A percentile compares a stretch with the other conserved stretches of the same genome.
Conservation (phyloP, 2,888 invertebrate genomes). For the Tuberolachnus salignus region DNA sequence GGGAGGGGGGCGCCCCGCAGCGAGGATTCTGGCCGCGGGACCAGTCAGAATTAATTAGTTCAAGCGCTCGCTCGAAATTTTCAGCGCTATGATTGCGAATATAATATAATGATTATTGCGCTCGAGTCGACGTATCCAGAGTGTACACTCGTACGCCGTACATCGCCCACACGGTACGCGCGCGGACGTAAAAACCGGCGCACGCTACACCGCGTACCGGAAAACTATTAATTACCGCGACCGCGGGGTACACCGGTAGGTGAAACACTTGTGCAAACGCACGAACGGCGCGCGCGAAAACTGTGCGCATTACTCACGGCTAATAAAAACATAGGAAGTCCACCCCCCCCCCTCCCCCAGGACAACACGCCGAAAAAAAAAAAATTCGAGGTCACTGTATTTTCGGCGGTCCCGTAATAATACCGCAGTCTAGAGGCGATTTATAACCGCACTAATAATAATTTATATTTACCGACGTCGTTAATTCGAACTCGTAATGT, state of each 20-base stretch:
- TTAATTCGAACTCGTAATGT: too few relatives aligned
- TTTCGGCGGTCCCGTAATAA: too few relatives aligned
- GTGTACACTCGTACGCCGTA: not conserved
- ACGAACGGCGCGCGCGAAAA: not conserved
- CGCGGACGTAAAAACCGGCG: too few relatives aligned
- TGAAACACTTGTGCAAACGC: not conserved
- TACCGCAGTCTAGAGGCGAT: too few relatives aligned
- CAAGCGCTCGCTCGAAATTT: constrained; percentile 34
- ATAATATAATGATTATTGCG: constrained; percentile 36
- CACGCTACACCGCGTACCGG: not conserved
- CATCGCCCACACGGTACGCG: not conserved
- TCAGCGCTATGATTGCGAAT: constrained; percentile 32
- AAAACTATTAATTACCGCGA: constrained; percentile 40
- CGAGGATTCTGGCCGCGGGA: not conserved
- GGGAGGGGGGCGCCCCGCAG: not conserved
- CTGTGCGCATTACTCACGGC: not conserved
- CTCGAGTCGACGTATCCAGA: constrained; percentile 11
- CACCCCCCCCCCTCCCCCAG: too few relatives aligned
- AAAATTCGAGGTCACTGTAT: too few relatives aligned
- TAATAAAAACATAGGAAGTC: too few relatives aligned
- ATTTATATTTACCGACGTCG: too few relatives aligned
- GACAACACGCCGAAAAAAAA: too few relatives aligned
- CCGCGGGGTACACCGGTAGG: not conserved
- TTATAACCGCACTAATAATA: too few relatives aligned
- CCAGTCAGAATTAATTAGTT: constrained; percentile 39